Evolutionary conservation across 2,113 vertebrate species (phyloP), one percentile per base, ranked within the genome.

Genomic region (Forbesichthys agassizii): DNA sequence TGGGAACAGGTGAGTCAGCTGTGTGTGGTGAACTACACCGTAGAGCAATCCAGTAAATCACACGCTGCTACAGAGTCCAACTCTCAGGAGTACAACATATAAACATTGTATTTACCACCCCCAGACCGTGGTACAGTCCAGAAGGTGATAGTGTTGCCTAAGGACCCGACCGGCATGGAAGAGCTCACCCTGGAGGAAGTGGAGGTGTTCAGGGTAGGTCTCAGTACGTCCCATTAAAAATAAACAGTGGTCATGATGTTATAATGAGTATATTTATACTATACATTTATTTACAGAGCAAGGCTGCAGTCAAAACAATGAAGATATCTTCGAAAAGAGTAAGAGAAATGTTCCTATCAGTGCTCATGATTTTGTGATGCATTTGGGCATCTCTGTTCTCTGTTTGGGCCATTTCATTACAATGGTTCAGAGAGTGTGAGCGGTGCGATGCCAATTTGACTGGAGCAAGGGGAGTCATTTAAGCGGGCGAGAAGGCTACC

Each of bases 311-410:
- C 27, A 95, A 93, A 86, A 94, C 93, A 0, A 91, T 95, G 86
- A 95, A 90, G 90, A 93, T 95, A 42, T 95, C 94, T 3, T 92
- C 94, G 0, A 95, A 95, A 88, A 88, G 94, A 89, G 94, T 95
- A 87, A 88, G 79, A 0, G 9, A 33, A 11, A 5, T 48, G 47
- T 4, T 49, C 48, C 16, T n/a, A 9, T 11, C 11, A 14, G 49
- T 52, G 10, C 53, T 12, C 11, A 11, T 58, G 12, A 11, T 56
- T 16, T 8, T 33, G 56, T 33, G 33, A 58, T 54, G 52, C 52
- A 54, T 54, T 7, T 56, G 16, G 27, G 54, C 9, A 20, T 6
- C 36, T 6, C n/a, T n/a, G n/a, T n/a, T n/a, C n/a, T n/a, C n/a
- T n/a, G n/a, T n/a, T n/a, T n/a, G n/a, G n/a, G n/a, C n/a, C n/a